Evolutionary conservation across 35 echinoderm and acorn worm genomes (phyloP), one percentile per base, ranked within the genome.

Genomic region (Hemicentrotus pulcherrimus): DNA sequence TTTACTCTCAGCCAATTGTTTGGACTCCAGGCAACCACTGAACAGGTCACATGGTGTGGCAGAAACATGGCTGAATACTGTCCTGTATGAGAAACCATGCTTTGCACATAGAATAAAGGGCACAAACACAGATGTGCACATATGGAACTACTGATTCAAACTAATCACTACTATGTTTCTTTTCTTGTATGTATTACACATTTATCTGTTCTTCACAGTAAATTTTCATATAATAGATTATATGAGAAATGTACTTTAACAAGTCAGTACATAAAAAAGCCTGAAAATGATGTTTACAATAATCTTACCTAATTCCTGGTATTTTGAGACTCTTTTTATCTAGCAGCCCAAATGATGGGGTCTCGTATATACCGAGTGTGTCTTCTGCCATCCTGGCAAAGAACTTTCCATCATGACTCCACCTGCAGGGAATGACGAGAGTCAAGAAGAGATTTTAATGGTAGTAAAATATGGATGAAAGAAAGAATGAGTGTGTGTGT

Each of bases 291-390:
- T 41, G 35, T 41, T 9, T 11, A 16, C 19, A 28, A 78, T 59
- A 31, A 47, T 32, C 94, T 94, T 96, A 99, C 98, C 95, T 97
- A 86, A 97, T 99, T 22, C 88, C 98, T 61, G 78, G 60, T 89
- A 97, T 97, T 94, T 97, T 99, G 28, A 99, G 52, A 97, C 98
- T 99, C 85, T 99, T 99, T 91, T 99, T 99, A 10, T 99, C 98
- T 55, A 99, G 59, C 31, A 99, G 94, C 9, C 98, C 98, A 94
- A 97, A 99, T 48, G 98, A 99, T 46, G 97, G 98, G 12, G 97
- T 99, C 92, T 99, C 98, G 95, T 99, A 99, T 47, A 97, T 96
- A 94, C 98, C 97, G 13, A 99, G 96, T 28, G 94, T 95, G 91
- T 99, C 98, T 86, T 46, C 30, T 30, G 96, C 95, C 91, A 97